These are phyloP conservation scores for Trididemnum nubilum DNA, from an alignment of 23 tunicate genomes.

Conservation along the genomic window DNA sequence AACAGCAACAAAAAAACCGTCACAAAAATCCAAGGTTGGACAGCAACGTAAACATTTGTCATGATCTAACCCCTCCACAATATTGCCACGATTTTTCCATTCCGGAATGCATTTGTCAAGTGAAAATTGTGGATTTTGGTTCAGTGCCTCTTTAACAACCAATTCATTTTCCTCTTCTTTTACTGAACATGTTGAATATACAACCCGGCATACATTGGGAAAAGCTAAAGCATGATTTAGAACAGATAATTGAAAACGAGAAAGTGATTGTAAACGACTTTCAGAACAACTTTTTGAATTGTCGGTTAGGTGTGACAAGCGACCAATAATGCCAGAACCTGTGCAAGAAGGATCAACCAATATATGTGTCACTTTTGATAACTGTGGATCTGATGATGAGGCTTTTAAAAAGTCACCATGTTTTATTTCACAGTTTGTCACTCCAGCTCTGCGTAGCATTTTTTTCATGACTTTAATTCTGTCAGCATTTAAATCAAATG, in stretches of 20 bases:
- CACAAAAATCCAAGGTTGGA: slow-evolving; percentile 44
- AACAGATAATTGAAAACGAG: slow-evolving; percentile 54
- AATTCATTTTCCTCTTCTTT: slow-evolving; percentile 78
- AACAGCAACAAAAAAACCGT: slow-evolving; percentile 88
- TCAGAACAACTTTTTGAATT: slow-evolving; percentile 22
- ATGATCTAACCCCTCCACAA: slow-evolving; percentile 18
- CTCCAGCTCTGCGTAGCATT: slow-evolving; percentile 72
- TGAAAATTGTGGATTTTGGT: slow-evolving; percentile 49
- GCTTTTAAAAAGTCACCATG: slow-evolving; percentile 56
- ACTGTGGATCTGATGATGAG: slow-evolving; percentile 46
- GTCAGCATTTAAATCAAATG: slow-evolving; percentile 57
- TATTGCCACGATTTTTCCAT: slow-evolving; percentile 64
- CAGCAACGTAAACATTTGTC: slow-evolving; percentile 68
- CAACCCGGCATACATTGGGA: slow-evolving; percentile 70
- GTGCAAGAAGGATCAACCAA: slow-evolving; percentile 94
- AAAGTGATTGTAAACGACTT: slow-evolving; percentile 44
- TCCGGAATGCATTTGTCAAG: slow-evolving; percentile 41
- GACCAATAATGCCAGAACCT: slow-evolving; percentile 84
- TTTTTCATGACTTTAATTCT: slow-evolving; percentile 65
- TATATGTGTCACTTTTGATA: slow-evolving; percentile 49
- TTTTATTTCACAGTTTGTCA: slow-evolving; percentile 55
- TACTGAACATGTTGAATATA: slow-evolving; percentile 88
- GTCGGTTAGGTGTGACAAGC: slow-evolving; percentile 57
- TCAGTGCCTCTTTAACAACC: slow-evolving; percentile 65
- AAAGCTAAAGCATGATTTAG: slow-evolving; percentile 75